A percentile compares a stretch with the other conserved stretches of the same genome.
phyloP scores from a whole-genome alignment of 1,140 invertebrate genomes.

The Drosophila nannoptera region DNA sequence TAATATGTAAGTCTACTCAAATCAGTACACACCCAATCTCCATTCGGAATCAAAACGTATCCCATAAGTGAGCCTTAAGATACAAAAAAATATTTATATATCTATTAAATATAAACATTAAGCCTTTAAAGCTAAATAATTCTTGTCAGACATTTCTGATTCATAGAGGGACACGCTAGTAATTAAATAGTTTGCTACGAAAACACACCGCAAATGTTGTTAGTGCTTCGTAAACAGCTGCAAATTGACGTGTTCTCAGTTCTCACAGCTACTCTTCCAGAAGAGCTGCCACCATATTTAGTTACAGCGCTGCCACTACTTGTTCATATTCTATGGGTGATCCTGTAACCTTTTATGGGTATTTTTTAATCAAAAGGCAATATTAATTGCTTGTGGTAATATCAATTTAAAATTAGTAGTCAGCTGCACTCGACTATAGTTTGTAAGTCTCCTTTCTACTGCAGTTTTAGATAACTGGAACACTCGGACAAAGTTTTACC shows the following conservation, averaged over 20 bases:
- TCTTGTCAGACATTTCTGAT: no score
- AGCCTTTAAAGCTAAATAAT: not conserved
- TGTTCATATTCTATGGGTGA: no score
- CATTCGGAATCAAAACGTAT: conserved; percentile 56
- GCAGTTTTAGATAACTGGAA: not conserved
- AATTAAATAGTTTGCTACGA: not conserved
- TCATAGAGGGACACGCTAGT: conserved; percentile 8
- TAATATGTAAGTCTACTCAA: conserved; percentile 14
- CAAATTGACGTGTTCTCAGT: no score
- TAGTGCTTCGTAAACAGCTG: no score
- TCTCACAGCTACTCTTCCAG: no score
- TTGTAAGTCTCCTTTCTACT: not conserved
- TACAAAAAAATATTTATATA: conserved; percentile 23
- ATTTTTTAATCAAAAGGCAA: no score
- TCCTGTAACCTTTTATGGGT: no score
- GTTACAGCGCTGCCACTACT: no score
- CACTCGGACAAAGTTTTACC: not conserved
- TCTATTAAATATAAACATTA: conserved; percentile 22
- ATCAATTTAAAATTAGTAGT: not conserved
- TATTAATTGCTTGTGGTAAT: no score
- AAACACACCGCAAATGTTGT: no score
- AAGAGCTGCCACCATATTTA: no score
- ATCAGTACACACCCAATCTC: not conserved
- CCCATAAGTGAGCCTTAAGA: conserved; percentile 41
- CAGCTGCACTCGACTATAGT: not conserved